Percentiles rank a stretch among this genome's conserved stretches.
Evolutionary conservation across 23 tunicate species (phyloP).

Genomic region (Diplosoma virens): DNA sequence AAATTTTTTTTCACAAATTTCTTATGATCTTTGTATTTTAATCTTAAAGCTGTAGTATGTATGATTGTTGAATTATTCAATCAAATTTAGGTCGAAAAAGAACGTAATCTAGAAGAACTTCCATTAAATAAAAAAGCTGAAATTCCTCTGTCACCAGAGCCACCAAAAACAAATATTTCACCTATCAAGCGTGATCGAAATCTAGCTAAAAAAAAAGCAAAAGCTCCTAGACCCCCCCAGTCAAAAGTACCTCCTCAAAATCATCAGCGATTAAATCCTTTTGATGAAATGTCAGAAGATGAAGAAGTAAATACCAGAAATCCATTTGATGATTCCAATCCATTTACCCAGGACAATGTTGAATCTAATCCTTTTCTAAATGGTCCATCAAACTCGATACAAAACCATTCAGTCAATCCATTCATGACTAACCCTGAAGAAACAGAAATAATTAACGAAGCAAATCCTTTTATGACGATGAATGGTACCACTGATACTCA

Average conservation of each 20-base stretch:
- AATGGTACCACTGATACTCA: no score
- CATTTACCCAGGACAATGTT: not conserved
- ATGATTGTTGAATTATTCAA: no score
- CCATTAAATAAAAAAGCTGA: not conserved
- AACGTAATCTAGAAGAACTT: constrained; percentile 22
- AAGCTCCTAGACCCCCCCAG: constrained; percentile 13
- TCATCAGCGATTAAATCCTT: constrained; percentile 52
- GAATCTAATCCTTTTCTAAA: not conserved
- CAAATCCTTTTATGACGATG: constrained; percentile 10
- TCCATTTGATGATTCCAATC: constrained; percentile 60
- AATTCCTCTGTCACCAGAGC: not conserved
- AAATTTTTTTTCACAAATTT: no score
- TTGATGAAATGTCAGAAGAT: constrained; percentile 37
- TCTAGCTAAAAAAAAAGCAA: constrained; percentile 14
- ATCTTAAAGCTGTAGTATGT: no score
- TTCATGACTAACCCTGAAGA: not conserved
- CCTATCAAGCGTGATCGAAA: not conserved
- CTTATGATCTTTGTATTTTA: no score
- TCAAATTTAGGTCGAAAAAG: constrained; percentile 80
- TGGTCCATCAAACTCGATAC: constrained; percentile 29
- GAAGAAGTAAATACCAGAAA: constrained; percentile 45
- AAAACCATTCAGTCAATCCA: no score
- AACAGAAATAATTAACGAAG: not conserved
- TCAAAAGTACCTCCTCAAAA: constrained; percentile 44
- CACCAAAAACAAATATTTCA: not conserved